Conservation (phyloP, 1,140 invertebrate genomes). For the Littorina saxatilis region DNA sequence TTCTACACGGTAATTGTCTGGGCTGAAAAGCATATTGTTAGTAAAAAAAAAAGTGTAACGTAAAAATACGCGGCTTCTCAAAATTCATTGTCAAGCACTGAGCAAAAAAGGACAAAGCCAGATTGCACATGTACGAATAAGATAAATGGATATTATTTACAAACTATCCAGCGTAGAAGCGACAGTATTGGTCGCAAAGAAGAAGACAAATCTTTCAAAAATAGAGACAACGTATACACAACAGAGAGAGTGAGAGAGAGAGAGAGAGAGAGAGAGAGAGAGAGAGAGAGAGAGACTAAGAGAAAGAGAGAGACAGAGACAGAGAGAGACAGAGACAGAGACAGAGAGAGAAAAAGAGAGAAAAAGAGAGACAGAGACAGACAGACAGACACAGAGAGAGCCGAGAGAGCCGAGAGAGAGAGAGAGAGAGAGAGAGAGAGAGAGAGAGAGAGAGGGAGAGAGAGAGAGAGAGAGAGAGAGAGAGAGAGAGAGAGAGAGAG, state of each 20-base stretch:
- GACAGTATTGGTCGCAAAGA: too few species aligned
- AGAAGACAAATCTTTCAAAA: too few species aligned
- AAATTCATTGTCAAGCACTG: too few species aligned
- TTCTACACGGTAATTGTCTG: too few species aligned
- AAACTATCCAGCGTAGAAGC: too few species aligned
- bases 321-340: not conserved
- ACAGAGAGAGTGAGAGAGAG: slow-evolving; percentile 22
- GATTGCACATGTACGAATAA: too few species aligned
- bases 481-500: not conserved
- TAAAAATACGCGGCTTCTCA: too few species aligned
- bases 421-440: not conserved
- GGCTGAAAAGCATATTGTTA: too few species aligned
- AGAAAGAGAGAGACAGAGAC: not conserved
- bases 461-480: not conserved
- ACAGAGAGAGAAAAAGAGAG: not conserved
- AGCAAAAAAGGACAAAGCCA: too few species aligned
- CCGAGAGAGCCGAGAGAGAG: not conserved
- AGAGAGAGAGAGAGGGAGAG: not conserved
- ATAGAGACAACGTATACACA: not conserved
- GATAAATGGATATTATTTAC: too few species aligned
- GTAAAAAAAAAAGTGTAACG: too few species aligned
- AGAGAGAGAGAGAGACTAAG: not conserved
- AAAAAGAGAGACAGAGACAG: not conserved
- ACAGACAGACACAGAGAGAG: not conserved
- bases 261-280: slow-evolving; percentile 7